These are phyloP conservation scores for Sympetrum striolatum DNA, from an alignment of 2,888 invertebrate species.

Conservation along the genomic window DNA sequence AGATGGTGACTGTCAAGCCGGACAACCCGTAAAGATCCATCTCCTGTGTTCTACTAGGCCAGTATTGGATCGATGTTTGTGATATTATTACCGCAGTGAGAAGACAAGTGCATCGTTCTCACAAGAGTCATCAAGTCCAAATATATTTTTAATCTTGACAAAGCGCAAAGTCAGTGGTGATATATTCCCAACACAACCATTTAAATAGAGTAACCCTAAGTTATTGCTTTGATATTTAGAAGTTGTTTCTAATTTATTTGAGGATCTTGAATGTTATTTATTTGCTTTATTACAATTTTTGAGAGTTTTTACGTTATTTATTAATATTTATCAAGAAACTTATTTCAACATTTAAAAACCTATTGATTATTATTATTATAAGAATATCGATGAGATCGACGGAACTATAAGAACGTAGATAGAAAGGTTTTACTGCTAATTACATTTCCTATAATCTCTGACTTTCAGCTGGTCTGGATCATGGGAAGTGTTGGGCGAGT, in stretches of 20 bases:
- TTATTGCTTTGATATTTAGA: no score
- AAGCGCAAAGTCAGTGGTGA: background rate
- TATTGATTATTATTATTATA: no score
- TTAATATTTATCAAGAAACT: background rate
- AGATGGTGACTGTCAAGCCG: background rate
- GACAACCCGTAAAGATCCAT: no score
- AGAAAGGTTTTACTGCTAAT: no score
- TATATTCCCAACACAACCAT: background rate
- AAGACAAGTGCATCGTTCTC: constrained; percentile 17
- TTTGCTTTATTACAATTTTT: background rate
- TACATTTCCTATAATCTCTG: no score
- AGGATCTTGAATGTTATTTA: background rate
- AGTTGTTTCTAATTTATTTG: no score
- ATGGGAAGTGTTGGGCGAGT: no score
- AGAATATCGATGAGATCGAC: no score
- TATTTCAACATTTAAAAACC: no score
- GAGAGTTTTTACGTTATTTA: background rate
- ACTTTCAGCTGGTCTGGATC: no score
- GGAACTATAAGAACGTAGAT: no score
- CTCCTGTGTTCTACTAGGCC: background rate
- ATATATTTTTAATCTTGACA: background rate
- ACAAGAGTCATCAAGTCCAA: background rate
- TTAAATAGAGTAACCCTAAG: no score
- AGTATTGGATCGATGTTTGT: constrained; percentile 4
- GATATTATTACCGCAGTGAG: background rate